phyloP scores from a whole-genome alignment of 2,797 vertebrate species.

The Xiphorhynchus erythropygius region DNA sequence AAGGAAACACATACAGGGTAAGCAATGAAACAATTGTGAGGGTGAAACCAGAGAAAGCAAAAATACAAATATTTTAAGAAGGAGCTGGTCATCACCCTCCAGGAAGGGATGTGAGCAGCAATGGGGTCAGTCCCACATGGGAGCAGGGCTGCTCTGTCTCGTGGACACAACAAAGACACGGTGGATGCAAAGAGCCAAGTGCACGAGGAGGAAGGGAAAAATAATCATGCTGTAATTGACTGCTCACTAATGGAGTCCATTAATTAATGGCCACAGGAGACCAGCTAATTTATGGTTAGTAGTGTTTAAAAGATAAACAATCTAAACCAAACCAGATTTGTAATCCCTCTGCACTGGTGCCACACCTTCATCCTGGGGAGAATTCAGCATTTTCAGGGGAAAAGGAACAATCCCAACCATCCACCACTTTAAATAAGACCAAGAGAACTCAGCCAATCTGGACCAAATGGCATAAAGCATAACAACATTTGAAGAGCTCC shows the following conservation, averaged over 20 bases:
- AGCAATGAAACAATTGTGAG: not conserved
- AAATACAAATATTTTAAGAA: not conserved
- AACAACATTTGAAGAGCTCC: not conserved
- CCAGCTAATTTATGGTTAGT: conserved; percentile 71
- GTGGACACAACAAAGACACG: not conserved
- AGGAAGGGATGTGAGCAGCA: not conserved
- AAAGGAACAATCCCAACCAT: not conserved
- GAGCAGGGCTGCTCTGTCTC: not conserved
- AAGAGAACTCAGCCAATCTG: not conserved
- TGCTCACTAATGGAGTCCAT: conserved; percentile 69
- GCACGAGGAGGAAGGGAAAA: not conserved
- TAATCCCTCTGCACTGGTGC: not conserved
- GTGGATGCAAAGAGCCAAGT: not conserved
- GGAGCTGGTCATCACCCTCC: not conserved
- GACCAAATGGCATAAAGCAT: not conserved
- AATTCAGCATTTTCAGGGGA: not conserved
- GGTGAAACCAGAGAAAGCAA: not conserved
- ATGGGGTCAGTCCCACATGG: fast-evolving
- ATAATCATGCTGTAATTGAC: conserved; percentile 64
- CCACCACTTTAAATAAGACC: not conserved
- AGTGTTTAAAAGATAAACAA: conserved; percentile 72
- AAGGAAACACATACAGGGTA: not conserved
- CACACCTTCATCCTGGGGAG: not conserved
- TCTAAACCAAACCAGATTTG: not conserved
- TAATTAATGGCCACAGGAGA: conserved; percentile 65